Evolutionary conservation across 2,797 vertebrate genomes (phyloP).

Genomic region (Molothrus aeneus): DNA sequence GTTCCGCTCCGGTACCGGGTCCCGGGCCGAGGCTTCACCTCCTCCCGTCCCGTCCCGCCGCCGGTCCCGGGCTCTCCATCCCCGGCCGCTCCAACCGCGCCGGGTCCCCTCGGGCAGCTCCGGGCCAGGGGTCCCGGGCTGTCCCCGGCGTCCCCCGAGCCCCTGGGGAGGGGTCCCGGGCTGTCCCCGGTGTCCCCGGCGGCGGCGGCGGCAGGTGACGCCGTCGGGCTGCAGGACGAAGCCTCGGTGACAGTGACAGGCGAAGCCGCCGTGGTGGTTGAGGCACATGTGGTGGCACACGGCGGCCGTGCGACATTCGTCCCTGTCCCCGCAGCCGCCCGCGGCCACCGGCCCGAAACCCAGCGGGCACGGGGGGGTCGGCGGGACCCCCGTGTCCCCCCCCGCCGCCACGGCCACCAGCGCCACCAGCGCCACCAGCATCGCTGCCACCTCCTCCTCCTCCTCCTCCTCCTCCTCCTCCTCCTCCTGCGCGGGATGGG

Average conservation of each 20-base stretch:
- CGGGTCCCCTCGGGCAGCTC: background rate
- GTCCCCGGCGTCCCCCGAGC: background rate
- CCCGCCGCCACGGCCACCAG: background rate
- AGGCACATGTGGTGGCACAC: constrained; percentile 28
- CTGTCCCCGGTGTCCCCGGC: background rate
- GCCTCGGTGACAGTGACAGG: background rate
- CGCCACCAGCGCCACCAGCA: background rate
- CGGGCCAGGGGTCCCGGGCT: background rate
- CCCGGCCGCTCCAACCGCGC: too few relatives aligned
- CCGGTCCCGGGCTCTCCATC: background rate
- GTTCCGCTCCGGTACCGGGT: background rate
- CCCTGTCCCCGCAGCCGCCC: background rate
- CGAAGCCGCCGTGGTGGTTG: background rate
- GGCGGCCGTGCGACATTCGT: background rate
- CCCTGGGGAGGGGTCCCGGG: background rate
- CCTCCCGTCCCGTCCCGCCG: background rate
- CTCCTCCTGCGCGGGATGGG: too few relatives aligned
- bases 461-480: too few relatives aligned
- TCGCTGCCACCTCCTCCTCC: background rate
- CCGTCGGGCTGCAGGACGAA: constrained; percentile 17
- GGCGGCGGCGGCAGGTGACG: background rate
- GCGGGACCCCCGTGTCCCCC: background rate
- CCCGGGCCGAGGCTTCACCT: background rate
- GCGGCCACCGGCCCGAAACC: background rate
- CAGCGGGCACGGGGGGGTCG: background rate